These are phyloP conservation scores for Macrocentrus cingulum DNA, from an alignment of 1,140 invertebrate genomes.

Conservation along the genomic window DNA sequence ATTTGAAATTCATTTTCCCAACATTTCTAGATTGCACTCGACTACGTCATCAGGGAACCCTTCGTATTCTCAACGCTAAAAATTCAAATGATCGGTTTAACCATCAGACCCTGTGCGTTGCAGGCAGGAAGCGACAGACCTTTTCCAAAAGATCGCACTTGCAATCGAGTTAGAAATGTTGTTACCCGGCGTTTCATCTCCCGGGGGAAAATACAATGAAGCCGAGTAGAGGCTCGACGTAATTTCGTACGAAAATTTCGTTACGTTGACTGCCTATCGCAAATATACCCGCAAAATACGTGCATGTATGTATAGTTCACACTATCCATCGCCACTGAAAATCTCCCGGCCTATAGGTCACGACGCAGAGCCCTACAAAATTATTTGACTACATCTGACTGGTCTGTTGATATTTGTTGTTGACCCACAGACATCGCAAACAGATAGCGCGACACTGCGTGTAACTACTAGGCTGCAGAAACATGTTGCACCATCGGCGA, in stretches of 20 bases:
- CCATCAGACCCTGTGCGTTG: background rate
- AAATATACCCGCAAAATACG: background rate
- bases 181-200: conserved; percentile 41
- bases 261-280: conserved; percentile 34
- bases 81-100: conserved; percentile 23
- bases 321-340: too few relatives aligned
- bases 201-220: conserved; percentile 31
- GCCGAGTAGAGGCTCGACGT: conserved; percentile 26
- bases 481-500: conserved; percentile 6
- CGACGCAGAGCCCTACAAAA: too few relatives aligned
- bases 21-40: conserved; percentile 2
- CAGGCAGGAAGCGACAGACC: too few relatives aligned
- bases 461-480: too few relatives aligned
- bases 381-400: background rate
- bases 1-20: too few relatives aligned
- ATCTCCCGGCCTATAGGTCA: too few relatives aligned
- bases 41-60: background rate
- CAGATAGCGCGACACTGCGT: too few relatives aligned
- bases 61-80: conserved; percentile 13
- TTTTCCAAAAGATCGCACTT: conserved; percentile 38
- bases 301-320: background rate
- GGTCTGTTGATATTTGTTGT: background rate
- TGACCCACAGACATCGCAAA: too few relatives aligned
- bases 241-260: conserved; percentile 41
- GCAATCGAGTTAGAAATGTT: conserved; percentile 44